Percentiles rank a stretch among this genome's conserved stretches.
Evolutionary conservation across 2,888 invertebrate genomes (phyloP).

Genomic region (Sarcophaga rosellei): DNA sequence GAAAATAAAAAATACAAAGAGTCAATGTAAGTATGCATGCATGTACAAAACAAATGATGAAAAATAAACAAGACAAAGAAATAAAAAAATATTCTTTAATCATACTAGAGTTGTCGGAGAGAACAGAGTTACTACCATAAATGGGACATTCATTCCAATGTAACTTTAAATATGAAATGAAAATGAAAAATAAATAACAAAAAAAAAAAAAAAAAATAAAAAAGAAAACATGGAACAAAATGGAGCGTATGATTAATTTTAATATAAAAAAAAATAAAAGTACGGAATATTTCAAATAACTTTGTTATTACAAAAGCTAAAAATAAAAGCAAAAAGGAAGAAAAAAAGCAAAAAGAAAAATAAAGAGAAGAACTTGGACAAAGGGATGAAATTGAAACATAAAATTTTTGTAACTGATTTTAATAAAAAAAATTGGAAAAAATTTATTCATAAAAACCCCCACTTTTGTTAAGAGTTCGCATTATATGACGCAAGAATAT

Average conservation of each 20-base stretch:
- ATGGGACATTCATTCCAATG: not conserved
- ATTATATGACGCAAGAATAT: too few species aligned
- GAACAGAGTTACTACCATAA: not conserved
- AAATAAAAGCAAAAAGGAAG: not conserved
- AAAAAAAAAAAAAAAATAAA: constrained; percentile 10
- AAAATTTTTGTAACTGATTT: too few species aligned
- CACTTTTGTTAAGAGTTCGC: too few species aligned
- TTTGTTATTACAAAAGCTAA: not conserved
- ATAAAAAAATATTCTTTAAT: not conserved
- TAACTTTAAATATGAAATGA: not conserved
- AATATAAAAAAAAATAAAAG: not conserved
- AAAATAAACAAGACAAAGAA: constrained; percentile 28
- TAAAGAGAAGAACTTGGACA: too few species aligned
- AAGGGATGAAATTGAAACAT: too few species aligned
- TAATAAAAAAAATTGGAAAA: too few species aligned
- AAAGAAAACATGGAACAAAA: not conserved
- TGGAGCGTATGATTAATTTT: constrained; percentile 39
- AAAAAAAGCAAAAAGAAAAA: not conserved
- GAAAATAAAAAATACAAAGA: not conserved
- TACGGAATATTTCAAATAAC: not conserved
- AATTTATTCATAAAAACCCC: too few species aligned
- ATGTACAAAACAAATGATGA: constrained; percentile 32
- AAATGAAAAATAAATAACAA: constrained; percentile 28
- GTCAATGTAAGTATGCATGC: constrained; percentile 8
- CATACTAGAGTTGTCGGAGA: not conserved